These are phyloP conservation scores for Belonocnema kinseyi DNA, from an alignment of 1,140 invertebrate species.

Conservation along the genomic window DNA sequence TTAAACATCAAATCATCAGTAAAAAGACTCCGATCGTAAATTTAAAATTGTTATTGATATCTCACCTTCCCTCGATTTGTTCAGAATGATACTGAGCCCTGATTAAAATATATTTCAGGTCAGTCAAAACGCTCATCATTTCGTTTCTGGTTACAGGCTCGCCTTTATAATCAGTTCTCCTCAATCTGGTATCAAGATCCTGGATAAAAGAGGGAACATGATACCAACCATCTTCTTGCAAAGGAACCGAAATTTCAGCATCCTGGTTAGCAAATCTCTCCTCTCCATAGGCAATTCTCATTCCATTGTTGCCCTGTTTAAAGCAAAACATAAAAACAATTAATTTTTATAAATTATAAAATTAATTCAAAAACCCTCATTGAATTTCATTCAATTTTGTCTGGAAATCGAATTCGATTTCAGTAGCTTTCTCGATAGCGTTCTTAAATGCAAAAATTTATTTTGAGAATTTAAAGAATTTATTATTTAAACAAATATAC, in stretches of 20 bases:
- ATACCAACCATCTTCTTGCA: conserved; percentile 86
- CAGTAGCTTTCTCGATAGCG: too few relatives aligned
- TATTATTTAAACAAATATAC: too few relatives aligned
- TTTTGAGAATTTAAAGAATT: too few relatives aligned
- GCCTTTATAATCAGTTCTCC: conserved; percentile 79
- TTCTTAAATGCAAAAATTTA: too few relatives aligned
- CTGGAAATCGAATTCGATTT: too few relatives aligned
- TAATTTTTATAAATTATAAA: too few relatives aligned
- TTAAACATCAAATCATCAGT: too few relatives aligned
- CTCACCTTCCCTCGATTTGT: conserved; percentile 90
- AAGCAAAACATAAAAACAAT: not conserved
- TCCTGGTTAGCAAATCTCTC: conserved; percentile 78
- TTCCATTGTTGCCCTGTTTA: conserved; percentile 80
- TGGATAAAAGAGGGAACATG: conserved; percentile 79
- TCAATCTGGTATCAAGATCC: conserved; percentile 77
- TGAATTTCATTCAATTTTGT: too few relatives aligned
- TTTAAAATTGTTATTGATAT: conserved; percentile 35
- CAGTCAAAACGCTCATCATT: conserved; percentile 89
- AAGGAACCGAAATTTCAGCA: conserved; percentile 78
- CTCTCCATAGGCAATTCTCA: conserved; percentile 84
- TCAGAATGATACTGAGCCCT: conserved; percentile 95
- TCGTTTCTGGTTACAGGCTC: conserved; percentile 83
- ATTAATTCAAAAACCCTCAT: too few relatives aligned
- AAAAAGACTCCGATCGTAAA: not conserved
- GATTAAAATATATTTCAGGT: conserved; percentile 88